phyloP scores from a whole-genome alignment of 1,140 invertebrate species.

The Asbolus verrucosus region DNA sequence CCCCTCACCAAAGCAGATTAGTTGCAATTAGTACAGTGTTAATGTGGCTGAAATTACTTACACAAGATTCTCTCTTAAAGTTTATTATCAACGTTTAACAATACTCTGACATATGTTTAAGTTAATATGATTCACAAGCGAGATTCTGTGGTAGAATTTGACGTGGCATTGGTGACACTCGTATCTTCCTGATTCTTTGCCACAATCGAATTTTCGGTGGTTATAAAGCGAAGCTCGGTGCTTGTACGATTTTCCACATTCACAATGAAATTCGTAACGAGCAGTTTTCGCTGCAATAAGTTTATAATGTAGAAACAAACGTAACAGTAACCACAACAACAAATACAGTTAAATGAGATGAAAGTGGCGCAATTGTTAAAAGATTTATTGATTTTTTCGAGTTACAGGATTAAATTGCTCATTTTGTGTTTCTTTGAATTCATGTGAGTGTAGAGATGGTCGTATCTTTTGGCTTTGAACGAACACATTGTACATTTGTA shows the following conservation, averaged over 20 bases:
- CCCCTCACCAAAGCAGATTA: constrained; percentile 21
- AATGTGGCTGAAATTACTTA: constrained; percentile 22
- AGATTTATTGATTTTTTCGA: no score
- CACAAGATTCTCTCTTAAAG: not conserved
- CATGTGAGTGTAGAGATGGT: constrained; percentile 31
- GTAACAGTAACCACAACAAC: not conserved
- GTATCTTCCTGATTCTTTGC: constrained; percentile 55
- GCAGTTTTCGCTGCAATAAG: constrained; percentile 7
- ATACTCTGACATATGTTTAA: constrained; percentile 19
- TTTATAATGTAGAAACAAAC: not conserved
- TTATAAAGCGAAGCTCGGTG: constrained; percentile 45
- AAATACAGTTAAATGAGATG: no score
- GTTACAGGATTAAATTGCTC: no score
- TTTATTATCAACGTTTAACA: constrained; percentile 26
- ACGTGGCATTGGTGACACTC: constrained; percentile 60
- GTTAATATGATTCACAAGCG: constrained; percentile 16
- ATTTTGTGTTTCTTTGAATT: constrained; percentile 40
- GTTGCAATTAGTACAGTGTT: not conserved
- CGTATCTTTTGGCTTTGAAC: constrained; percentile 34
- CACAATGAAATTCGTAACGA: constrained; percentile 1
- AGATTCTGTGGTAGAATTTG: constrained; percentile 26
- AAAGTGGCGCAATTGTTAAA: no score
- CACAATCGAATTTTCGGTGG: constrained; percentile 55
- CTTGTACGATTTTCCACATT: constrained; percentile 47
- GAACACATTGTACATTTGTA: constrained; percentile 29